A percentile compares a stretch with the other conserved stretches of the same genome.
Evolutionary conservation across 2,113 vertebrate genomes (phyloP).

Genomic region (Phalacrocorax brasilianus): DNA sequence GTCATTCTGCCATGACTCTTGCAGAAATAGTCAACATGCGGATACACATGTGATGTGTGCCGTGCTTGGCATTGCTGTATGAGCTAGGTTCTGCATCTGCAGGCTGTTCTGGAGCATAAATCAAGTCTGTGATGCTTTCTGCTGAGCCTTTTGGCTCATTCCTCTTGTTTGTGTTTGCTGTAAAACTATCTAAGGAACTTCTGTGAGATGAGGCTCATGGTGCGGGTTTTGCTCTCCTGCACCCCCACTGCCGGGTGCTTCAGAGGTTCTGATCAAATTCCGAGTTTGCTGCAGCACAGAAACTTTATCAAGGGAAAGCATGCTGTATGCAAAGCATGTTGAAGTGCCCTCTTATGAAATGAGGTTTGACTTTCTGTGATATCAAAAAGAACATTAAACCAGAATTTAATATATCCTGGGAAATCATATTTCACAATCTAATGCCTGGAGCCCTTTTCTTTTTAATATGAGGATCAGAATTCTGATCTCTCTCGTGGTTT

Average conservation of each 20-base stretch:
- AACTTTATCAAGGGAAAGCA: slow-evolving; percentile 23
- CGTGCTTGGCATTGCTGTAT: background rate
- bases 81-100: background rate
- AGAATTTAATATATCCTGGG: slow-evolving; percentile 59
- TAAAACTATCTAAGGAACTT: slow-evolving; percentile 30
- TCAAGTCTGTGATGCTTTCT: background rate
- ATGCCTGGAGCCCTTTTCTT: slow-evolving; percentile 39
- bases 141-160: background rate
- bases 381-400: slow-evolving; percentile 56
- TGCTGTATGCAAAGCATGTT: slow-evolving; percentile 19
- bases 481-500: slow-evolving; percentile 58
- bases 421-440: slow-evolving; percentile 63
- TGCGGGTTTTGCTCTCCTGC: slow-evolving; percentile 21
- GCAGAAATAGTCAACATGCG: background rate
- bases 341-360: slow-evolving; percentile 17
- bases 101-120: background rate
- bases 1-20: background rate
- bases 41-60: background rate
- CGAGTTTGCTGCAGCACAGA: slow-evolving; percentile 12
- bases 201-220: background rate
- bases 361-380: slow-evolving; percentile 46
- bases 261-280: slow-evolving; percentile 43
- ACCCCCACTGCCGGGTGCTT: background rate
- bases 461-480: slow-evolving; percentile 52
- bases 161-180: slow-evolving; percentile 20